phyloP scores from a whole-genome alignment of 2,888 invertebrate genomes.

The Sinhomidia bicolor region DNA sequence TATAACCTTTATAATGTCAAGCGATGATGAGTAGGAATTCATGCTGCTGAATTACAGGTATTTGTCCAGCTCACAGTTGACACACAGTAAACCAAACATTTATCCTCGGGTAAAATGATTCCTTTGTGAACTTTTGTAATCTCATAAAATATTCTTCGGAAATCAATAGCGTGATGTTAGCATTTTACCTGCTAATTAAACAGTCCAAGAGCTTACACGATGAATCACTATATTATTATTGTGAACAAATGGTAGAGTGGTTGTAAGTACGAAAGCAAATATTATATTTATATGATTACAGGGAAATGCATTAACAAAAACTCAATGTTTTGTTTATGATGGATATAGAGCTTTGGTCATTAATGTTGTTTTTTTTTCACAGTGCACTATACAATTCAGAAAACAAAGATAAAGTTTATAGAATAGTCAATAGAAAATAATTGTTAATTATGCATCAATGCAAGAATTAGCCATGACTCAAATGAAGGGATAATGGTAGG shows the following conservation, averaged over 20 bases:
- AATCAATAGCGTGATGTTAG: not conserved
- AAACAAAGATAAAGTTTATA: too few relatives aligned
- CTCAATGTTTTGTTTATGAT: too few relatives aligned
- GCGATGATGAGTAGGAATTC: conserved; percentile 12
- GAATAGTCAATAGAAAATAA: too few relatives aligned
- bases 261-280: not conserved
- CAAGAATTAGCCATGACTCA: too few relatives aligned
- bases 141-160: conserved; percentile 36
- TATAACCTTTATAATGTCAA: conserved; percentile 15
- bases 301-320: too few relatives aligned
- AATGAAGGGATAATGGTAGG: too few relatives aligned
- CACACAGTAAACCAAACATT: not conserved
- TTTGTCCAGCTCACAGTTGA: conserved; percentile 15
- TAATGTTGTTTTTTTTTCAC: too few relatives aligned
- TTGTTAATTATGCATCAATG: too few relatives aligned
- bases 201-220: not conserved
- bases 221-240: conserved; percentile 10
- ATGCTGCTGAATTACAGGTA: not conserved
- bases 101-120: not conserved
- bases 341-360: too few relatives aligned
- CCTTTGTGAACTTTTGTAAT: not conserved
- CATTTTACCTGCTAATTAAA: conserved; percentile 13
- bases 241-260: not conserved
- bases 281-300: too few relatives aligned
- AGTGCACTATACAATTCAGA: too few relatives aligned